Evolutionary conservation across 2,797 vertebrate genomes (phyloP).

Genomic region (Hipposideros larvatus): DNA sequence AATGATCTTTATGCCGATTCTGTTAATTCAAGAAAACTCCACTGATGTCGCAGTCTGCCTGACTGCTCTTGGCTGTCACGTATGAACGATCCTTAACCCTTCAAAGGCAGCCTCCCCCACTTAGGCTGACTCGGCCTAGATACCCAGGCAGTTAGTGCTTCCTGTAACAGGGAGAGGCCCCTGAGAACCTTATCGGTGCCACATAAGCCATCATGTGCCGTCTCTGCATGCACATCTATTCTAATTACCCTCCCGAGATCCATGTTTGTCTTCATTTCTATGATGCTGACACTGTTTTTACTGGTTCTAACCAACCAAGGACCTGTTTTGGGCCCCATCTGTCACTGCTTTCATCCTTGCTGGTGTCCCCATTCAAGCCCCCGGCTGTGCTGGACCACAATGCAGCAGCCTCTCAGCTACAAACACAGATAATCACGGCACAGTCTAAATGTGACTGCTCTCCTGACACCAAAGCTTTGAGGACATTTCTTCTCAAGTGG

Average conservation of each 20-base stretch:
- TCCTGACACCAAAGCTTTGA: background rate
- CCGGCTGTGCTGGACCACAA: background rate
- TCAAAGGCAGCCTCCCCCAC: background rate
- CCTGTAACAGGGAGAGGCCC: background rate
- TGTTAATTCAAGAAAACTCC: background rate
- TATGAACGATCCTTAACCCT: background rate
- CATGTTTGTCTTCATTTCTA: background rate
- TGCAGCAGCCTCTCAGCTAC: background rate
- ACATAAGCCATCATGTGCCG: background rate
- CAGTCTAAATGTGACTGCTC: background rate
- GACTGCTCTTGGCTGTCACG: background rate
- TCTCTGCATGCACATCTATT: background rate
- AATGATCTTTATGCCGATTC: background rate
- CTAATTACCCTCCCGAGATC: background rate
- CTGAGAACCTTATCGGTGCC: background rate
- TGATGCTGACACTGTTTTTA: background rate
- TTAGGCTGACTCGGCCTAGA: background rate
- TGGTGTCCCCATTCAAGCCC: background rate
- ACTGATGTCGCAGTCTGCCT: background rate
- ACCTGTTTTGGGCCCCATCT: background rate
- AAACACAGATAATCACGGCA: background rate
- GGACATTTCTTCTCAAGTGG: background rate
- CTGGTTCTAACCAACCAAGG: background rate
- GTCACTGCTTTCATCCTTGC: background rate
- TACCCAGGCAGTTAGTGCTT: background rate